Base-by-base conservation (phyloP, 1,140 invertebrate genomes). In the Panulirus ornatus region DNA sequence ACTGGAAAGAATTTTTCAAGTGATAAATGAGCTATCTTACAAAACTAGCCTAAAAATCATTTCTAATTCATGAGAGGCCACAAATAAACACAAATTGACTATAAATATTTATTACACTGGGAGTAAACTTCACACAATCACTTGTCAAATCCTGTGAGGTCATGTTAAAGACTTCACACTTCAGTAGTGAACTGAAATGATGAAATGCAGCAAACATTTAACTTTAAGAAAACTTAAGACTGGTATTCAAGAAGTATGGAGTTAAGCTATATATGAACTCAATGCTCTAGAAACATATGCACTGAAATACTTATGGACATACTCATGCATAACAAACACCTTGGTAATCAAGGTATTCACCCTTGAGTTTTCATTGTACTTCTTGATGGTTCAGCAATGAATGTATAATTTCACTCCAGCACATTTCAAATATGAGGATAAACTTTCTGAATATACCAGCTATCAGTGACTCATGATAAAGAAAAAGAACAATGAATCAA, bases 61-160 rank as follows among this genome's bases (percentile, higher is more conserved):
- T n/a, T n/a, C n/a, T n/a, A n/a, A n/a, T n/a, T n/a, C n/a, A n/a
- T n/a, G n/a, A n/a, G n/a, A n/a, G n/a, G n/a, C n/a, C n/a, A n/a
- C n/a, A n/a, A n/a, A n/a, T n/a, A n/a, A n/a, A n/a, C n/a, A n/a
- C n/a, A n/a, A n/a, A n/a, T n/a, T n/a, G n/a, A n/a, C n/a, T 76
- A 40, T 76, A 40, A 76, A 76, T 76, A 40, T 76, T 76, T 76
- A 76, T 76, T 76, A 76, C 73, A 76, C 73, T 76, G 73, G 36
- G 30, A 76, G 40, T 27, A 38, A 76, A 73, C 30, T 73, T 76
- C 36, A 76, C 73, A 76, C 73, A 76, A 76, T 76, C 73, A 14
- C 73, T 36, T 76, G 11, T 38, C 19, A 38, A 76, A 38, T 76
- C 73, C 22, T 76, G 34, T 42, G 40, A 8, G 40, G 9, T 42